These are phyloP conservation scores for Antheraea assamensis DNA, from an alignment of 2,888 invertebrate genomes.

Conservation along the genomic window DNA sequence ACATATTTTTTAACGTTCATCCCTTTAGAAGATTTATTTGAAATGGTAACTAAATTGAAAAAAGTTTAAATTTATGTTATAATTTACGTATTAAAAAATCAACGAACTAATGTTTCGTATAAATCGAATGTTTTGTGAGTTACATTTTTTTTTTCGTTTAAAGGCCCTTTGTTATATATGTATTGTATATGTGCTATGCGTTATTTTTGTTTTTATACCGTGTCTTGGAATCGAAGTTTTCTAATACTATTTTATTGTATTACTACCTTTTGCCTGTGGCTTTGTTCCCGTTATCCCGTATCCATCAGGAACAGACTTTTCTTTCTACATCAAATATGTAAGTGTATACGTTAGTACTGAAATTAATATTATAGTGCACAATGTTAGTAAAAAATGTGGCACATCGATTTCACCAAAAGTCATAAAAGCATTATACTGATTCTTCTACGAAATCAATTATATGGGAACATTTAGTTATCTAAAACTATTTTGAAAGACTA, in stretches of 20 bases:
- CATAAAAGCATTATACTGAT: no score
- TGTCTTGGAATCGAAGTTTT: not conserved
- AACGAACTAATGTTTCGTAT: conserved; percentile 1
- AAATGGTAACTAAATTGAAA: conserved; percentile 30
- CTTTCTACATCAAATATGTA: no score
- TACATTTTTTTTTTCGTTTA: not conserved
- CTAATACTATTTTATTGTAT: not conserved
- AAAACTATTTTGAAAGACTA: no score
- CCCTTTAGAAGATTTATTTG: conserved; percentile 27
- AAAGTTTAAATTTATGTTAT: conserved; percentile 20
- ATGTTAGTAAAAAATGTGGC: no score
- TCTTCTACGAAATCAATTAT: no score
- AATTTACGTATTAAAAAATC: conserved; percentile 22
- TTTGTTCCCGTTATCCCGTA: no score
- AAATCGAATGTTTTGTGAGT: not conserved
- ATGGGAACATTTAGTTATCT: no score
- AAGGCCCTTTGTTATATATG: not conserved
- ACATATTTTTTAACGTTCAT: conserved; percentile 20
- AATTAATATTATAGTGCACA: not conserved
- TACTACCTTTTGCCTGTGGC: not conserved
- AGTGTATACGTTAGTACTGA: not conserved
- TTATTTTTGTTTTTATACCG: not conserved
- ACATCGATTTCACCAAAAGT: no score
- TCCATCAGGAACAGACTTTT: no score
- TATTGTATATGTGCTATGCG: not conserved